Conservation (phyloP, 2,888 invertebrate species). For the Notodonta dromedarius region DNA sequence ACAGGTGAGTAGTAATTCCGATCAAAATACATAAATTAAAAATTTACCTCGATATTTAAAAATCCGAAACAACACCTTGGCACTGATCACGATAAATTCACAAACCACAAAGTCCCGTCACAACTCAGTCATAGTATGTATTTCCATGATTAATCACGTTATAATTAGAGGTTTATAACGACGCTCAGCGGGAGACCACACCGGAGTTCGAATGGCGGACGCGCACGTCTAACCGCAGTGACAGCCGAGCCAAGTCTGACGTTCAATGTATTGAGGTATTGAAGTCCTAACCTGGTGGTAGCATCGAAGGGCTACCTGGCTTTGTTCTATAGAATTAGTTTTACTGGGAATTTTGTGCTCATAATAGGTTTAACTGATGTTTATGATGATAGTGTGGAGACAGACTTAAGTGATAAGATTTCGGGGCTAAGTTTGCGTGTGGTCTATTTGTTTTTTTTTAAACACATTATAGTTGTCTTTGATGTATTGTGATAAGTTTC, state of each 20-base stretch:
- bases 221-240: constrained; percentile 42
- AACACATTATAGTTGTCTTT: too few species aligned
- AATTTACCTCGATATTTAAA: constrained; percentile 2
- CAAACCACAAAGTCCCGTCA: constrained; percentile 35
- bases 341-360: neutral
- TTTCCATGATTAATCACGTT: constrained; percentile 50
- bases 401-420: too few species aligned
- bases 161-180: constrained; percentile 53
- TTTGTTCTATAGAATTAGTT: constrained; percentile 14
- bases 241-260: constrained; percentile 36
- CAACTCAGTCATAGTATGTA: constrained; percentile 23
- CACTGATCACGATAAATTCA: constrained; percentile 13
- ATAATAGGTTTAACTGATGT: constrained; percentile 1
- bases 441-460: too few species aligned
- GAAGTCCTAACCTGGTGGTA: constrained; percentile 32
- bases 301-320: constrained; percentile 29
- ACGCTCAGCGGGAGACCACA: constrained; percentile 58
- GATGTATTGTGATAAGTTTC: too few species aligned
- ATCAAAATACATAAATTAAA: neutral
- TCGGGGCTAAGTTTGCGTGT: neutral
- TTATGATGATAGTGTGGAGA: neutral
- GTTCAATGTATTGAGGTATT: constrained; percentile 11
- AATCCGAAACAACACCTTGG: constrained; percentile 11
- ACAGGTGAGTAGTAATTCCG: too few species aligned
- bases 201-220: constrained; percentile 21